Conservation (phyloP, 2,113 vertebrate species). For the Caracal caracal region DNA sequence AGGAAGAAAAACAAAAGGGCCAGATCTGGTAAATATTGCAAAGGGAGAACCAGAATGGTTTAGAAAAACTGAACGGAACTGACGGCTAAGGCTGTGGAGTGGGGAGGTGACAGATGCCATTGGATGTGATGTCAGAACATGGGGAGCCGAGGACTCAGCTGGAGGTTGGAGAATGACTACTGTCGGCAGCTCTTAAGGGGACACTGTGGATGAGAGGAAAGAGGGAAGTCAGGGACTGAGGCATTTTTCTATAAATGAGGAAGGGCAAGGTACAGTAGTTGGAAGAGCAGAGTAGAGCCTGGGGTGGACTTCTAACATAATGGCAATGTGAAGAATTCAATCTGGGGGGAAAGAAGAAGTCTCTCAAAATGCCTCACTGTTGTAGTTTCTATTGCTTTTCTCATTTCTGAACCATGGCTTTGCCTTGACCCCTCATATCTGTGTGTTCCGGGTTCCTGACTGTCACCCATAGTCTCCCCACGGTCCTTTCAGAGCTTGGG, state of each 20-base stretch:
- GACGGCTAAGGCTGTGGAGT: not conserved
- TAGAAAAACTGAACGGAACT: not conserved
- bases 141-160: not conserved
- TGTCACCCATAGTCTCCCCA: not conserved
- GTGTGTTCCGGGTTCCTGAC: not conserved
- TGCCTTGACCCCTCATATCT: not conserved
- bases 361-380: not conserved
- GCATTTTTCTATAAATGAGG: not conserved
- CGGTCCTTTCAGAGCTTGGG: not conserved
- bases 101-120: not conserved
- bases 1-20: not conserved
- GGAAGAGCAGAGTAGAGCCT: not conserved
- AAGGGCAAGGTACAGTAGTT: not conserved
- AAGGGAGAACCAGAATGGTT: not conserved
- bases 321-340: not conserved
- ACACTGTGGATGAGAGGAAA: not conserved
- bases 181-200: not conserved
- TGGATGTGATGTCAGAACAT: not conserved
- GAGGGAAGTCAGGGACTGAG: not conserved
- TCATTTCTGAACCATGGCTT: not conserved
- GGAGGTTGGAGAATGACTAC: not conserved
- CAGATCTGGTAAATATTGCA: not conserved
- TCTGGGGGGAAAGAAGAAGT: not conserved
- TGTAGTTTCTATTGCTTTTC: not conserved
- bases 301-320: not conserved